Base-by-base conservation (phyloP, 1,140 invertebrate species). In the Trigoniulus corallinus region DNA sequence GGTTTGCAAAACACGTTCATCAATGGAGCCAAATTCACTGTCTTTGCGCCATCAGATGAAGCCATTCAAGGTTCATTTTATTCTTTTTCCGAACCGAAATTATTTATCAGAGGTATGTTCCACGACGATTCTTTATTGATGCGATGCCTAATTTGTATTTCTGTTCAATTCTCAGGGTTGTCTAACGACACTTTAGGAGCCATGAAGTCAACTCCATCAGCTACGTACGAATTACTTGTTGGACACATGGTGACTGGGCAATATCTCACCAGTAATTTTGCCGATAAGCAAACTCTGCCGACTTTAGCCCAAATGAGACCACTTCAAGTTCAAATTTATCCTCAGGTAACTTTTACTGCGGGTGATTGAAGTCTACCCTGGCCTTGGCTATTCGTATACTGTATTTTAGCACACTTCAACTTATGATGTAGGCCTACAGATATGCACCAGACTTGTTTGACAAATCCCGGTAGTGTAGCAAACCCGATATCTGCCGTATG, bases 31-130 rank as follows among this genome's bases (percentile, higher is more conserved):
- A 64, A 68, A 4, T 74, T 68, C 59, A 75, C 74, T 1, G 48
- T 75, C 3, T 71, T 76, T 41, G 73, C 66, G 0, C 73, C 73
- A 12, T 65, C 67, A 15, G 69, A 76, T 55, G 62, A 62, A 15
- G 73, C 73, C 3, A 70, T 74, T 57, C 62, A 63, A 52, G 53
- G 68, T 69, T 58, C 58, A 61, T 58, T 49, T 20, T 49, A 3
- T 25, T 22, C 39, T 42, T 40, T 41, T 18, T 21, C n/a, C 21
- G 18, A 7, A 20, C 39, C 15, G 18, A 48, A 4, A 12, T n/a
- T 10, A 48, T 50, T 15, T 21, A 45, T n/a, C n/a, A n/a, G n/a
- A n/a, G n/a, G n/a, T n/a, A n/a, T n/a, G n/a, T n/a, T n/a, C n/a
- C n/a, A n/a, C n/a, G n/a, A n/a, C n/a, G n/a, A n/a, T n/a, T n/a